Base-by-base conservation (phyloP, 2,888 invertebrate genomes). In the Serripes groenlandicus region DNA sequence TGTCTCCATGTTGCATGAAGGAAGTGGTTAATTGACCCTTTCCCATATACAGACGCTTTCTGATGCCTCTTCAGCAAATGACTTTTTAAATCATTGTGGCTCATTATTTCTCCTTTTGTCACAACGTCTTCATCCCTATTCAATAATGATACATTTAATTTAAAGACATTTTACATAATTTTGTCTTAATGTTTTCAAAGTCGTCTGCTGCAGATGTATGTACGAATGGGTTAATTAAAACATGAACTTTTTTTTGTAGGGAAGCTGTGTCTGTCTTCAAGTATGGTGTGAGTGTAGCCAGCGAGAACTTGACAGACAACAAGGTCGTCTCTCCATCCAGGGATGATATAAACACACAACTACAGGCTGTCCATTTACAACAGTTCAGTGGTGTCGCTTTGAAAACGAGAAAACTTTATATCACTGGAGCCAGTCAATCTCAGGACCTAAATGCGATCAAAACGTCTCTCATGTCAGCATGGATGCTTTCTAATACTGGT, bases 401-500 rank as follows among this genome's bases (percentile, higher is more conserved):
- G 21, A 86, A 83, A 66, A 60, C 75, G 3, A 56, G 85, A n/a
- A 89, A 86, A 70, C 62, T 81, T 4, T 89, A 87, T 68, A 52
- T 89, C 3, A 74, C 54, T 23, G 87, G 87, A 34, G 71, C 82
- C 15, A 74, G 56, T 66, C 37, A 73, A 4, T 69, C 79, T 1
- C 78, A 84, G 35, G 74, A 87, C 26, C 71, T 60, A 15, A 70
- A 58, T 32, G 66, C 66, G 5, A 42, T 87, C 7, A 32, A 54
- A 23, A 35, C 23, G 9, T 78, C 87, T 26, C 58, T 90, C 23
- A 72, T 23, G 21, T n/a, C 78, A 18, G 79, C 88, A 0, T 90
- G 90, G 90, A 68, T 75, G 4, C 54, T 74, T 28, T 66, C 72
- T 23, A 89, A 89, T 62, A 56, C 69, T 75, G 90, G 90, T 90